Evolutionary conservation across 92 coral and sea anemone species (phyloP), one percentile per base, ranked within the genome.

Genomic region (Zoanthus gigantus): DNA sequence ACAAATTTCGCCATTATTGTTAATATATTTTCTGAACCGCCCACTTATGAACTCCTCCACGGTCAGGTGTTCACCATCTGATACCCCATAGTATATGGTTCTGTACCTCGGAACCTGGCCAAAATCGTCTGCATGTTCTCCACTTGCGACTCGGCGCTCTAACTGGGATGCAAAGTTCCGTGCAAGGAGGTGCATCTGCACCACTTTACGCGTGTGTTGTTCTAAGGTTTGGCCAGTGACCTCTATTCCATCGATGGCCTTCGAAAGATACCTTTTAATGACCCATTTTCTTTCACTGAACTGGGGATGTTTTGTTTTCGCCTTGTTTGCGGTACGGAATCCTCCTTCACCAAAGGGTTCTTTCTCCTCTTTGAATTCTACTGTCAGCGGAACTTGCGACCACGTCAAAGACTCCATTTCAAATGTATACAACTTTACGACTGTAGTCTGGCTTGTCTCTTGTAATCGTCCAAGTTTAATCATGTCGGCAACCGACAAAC

Each of bases 171-270:
- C 94, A 81, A 93, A 67, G 69, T 93, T 93, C 78, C 71, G 66
- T 0, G 96, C 96, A 18, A 91, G 86, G 5, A 89, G 74, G 80
- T 91, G 96, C 94, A 93, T 91, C 23, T 91, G 94, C 58, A 93
- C 93, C 57, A 87, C 86, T 42, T 91, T 93, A 28, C 76, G 63
- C 0, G 90, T 91, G 77, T 93, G 93, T 11, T 88, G 86, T 82
- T 93, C 88, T 14, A 71, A 7, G 3, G 84, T 65, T 58, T 76
- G 84, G 13, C 92, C 91, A 52, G 79, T 14, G 28, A 16, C 47
- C 15, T n/a, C 15, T n/a, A 93, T 91, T 9, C 72, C 77, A 9
- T 91, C 76, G 28, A 76, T 60, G 44, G 92, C 83, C 45, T 46
- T 82, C 18, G 91, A 87, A 2, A 93, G 72, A 74, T 91, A 93